A percentile compares a stretch with the other conserved stretches of the same genome.
phyloP scores from a whole-genome alignment of 1,140 invertebrate genomes.

The Pectinophora gossypiella region DNA sequence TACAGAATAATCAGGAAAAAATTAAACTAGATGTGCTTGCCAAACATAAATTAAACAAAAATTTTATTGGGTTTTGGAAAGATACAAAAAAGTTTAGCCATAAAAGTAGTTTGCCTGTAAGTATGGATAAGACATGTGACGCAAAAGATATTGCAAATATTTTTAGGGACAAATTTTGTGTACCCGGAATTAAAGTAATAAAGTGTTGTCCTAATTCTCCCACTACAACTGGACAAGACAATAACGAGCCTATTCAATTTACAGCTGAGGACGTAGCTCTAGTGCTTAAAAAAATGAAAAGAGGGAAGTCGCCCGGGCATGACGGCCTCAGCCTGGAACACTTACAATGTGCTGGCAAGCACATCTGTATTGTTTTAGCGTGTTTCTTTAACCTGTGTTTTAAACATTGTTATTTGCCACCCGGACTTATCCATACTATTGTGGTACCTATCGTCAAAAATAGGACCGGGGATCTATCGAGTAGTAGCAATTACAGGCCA shows the following conservation, averaged over 20 bases:
- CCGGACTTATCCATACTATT: not conserved
- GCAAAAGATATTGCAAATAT: not conserved
- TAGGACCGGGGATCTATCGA: not conserved
- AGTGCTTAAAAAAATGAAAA: not conserved
- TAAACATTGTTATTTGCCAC: not conserved
- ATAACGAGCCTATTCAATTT: not conserved
- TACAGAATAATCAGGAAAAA: conserved; percentile 3
- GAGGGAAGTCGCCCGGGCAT: not conserved
- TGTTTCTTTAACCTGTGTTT: not conserved
- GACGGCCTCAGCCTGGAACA: conserved; percentile 7
- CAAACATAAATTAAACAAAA: not conserved
- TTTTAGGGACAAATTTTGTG: not conserved
- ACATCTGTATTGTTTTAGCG: not conserved
- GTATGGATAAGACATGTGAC: not conserved
- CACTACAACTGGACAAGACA: not conserved
- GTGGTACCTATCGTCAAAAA: conserved; percentile 6
- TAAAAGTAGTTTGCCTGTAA: conserved; percentile 1
- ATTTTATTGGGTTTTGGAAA: not conserved
- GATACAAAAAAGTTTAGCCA: not conserved
- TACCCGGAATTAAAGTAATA: not conserved
- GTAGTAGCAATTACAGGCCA: conserved; percentile 1
- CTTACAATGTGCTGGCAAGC: not conserved
- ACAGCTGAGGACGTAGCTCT: not conserved
- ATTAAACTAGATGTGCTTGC: conserved; percentile 4
- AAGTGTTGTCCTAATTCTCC: not conserved